Percentiles rank a stretch among this genome's conserved stretches.
These are phyloP conservation scores for Paradoxurus hermaphroditus DNA, from an alignment of 2,113 vertebrate genomes.

Conservation along the genomic window DNA sequence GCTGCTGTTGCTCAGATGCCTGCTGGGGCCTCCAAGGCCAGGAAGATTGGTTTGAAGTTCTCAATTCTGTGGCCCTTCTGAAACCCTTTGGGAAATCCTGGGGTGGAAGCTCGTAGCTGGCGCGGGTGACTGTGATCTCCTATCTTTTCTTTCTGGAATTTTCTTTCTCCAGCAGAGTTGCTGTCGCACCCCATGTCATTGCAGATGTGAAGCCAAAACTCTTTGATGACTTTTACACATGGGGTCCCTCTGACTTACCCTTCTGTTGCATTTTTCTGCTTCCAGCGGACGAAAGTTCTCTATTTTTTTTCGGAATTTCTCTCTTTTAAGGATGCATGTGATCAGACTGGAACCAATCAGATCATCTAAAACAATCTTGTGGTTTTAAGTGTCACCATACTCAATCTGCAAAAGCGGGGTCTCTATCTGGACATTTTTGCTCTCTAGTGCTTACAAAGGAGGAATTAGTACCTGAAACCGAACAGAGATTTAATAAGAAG, in stretches of 20 bases:
- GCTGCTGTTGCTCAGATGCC: neutral
- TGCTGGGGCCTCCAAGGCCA: neutral
- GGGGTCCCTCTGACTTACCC: neutral
- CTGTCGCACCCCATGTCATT: neutral
- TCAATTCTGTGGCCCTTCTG: too few relatives aligned
- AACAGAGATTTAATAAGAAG: neutral
- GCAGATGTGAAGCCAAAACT: neutral
- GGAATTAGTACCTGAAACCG: neutral
- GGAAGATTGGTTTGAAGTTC: neutral
- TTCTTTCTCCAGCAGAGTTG: neutral
- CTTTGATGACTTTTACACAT: neutral
- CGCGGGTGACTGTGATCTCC: too few relatives aligned
- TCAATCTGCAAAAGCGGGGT: neutral
- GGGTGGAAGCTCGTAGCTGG: too few relatives aligned
- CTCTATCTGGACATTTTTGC: fast-evolving
- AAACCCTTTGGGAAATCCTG: neutral
- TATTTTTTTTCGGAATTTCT: neutral
- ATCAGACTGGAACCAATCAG: neutral
- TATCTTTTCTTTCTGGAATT: neutral
- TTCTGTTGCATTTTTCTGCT: neutral
- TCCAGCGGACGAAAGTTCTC: too few relatives aligned
- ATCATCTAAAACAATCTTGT: neutral
- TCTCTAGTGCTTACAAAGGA: neutral
- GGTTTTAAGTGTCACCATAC: neutral
- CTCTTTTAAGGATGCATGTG: too few relatives aligned